These are phyloP conservation scores for Selenia dentaria DNA, from an alignment of 2,888 invertebrate genomes.

Conservation along the genomic window DNA sequence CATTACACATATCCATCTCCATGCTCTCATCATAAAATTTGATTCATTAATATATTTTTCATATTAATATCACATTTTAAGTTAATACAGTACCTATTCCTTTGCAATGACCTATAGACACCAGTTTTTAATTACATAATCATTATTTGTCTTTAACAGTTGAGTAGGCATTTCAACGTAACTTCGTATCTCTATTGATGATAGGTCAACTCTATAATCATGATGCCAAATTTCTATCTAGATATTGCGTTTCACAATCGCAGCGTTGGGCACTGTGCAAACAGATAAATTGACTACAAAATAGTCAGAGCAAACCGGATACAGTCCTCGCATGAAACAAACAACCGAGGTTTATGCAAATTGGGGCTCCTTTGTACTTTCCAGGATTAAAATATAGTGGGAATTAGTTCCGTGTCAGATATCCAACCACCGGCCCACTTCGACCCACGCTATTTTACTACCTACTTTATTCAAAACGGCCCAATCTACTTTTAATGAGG, in stretches of 20 bases:
- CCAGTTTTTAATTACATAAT: too few relatives aligned
- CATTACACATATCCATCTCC: too few relatives aligned
- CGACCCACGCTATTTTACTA: conserved; percentile 69
- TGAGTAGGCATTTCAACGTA: too few relatives aligned
- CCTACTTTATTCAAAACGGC: conserved; percentile 61
- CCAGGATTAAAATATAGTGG: conserved; percentile 82
- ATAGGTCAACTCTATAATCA: too few relatives aligned
- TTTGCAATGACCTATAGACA: too few relatives aligned
- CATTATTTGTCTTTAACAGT: too few relatives aligned
- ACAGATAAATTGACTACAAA: conserved; percentile 76
- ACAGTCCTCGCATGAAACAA: conserved; percentile 80
- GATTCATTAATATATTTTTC: too few relatives aligned
- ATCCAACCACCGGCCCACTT: conserved; percentile 63
- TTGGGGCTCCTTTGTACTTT: conserved; percentile 81
- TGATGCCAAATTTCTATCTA: conserved; percentile 25
- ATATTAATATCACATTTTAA: too few relatives aligned
- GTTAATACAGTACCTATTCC: too few relatives aligned
- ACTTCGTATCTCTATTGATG: too few relatives aligned
- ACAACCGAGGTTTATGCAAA: conserved; percentile 82
- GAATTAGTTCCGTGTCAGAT: conserved; percentile 82
- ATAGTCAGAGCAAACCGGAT: conserved; percentile 74
- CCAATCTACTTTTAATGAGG: conserved; percentile 43
- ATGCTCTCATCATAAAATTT: too few relatives aligned
- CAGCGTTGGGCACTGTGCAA: conserved; percentile 47
- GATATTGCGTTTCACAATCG: conserved; percentile 22